These are phyloP conservation scores for Hylaeus anthracinus DNA, from an alignment of 1,140 invertebrate species.

Conservation along the genomic window DNA sequence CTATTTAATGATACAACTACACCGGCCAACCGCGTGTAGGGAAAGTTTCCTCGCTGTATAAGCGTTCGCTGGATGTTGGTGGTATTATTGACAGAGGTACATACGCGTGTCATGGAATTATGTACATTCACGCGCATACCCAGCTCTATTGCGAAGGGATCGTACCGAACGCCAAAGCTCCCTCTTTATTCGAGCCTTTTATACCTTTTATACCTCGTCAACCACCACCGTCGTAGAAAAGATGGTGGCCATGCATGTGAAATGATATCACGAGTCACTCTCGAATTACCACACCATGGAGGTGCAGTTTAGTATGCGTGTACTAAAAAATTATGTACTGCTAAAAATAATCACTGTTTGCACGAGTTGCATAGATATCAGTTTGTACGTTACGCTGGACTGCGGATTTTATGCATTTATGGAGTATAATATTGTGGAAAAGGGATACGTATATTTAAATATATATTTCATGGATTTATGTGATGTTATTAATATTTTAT, in stretches of 20 bases:
- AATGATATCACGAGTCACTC: too few species aligned
- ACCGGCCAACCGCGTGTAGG: too few species aligned
- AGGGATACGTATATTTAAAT: too few species aligned
- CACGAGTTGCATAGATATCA: not conserved
- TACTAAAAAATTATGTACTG: too few species aligned
- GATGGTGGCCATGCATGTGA: not conserved
- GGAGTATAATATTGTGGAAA: too few species aligned
- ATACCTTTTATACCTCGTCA: not conserved
- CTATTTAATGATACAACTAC: constrained; percentile 4
- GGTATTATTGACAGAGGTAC: constrained; percentile 6
- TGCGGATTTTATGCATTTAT: too few species aligned
- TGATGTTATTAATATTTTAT: too few species aligned
- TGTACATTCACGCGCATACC: not conserved
- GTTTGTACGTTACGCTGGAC: too few species aligned
- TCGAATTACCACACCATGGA: not conserved
- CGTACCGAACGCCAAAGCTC: not conserved
- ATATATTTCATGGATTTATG: too few species aligned
- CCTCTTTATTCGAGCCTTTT: not conserved
- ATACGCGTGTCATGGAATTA: not conserved
- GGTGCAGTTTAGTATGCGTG: not conserved
- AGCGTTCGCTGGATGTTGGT: not conserved
- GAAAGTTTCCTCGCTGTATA: not conserved
- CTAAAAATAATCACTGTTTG: too few species aligned
- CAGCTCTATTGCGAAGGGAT: not conserved
- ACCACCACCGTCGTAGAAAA: not conserved